Percentiles rank a stretch among this genome's conserved stretches.
phyloP scores from a whole-genome alignment of 2,797 vertebrate species.

The Catostomus latipinnis region DNA sequence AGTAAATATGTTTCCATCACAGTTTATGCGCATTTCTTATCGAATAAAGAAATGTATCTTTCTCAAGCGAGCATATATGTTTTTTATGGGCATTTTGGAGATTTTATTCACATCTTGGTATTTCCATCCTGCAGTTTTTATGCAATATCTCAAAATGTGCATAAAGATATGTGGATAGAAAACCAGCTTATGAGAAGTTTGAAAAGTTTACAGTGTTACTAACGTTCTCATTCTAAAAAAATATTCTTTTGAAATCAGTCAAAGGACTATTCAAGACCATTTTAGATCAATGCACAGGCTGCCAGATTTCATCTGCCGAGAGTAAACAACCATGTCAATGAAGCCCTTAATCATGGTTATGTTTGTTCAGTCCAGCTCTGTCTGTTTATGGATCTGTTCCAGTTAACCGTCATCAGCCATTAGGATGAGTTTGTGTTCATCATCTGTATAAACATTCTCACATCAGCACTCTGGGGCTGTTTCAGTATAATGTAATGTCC shows the following conservation, averaged over 20 bases:
- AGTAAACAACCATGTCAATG: background rate
- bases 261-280: background rate
- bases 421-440: conserved; percentile 9
- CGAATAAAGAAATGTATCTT: no score
- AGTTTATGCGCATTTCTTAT: no score
- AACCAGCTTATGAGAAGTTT: no score
- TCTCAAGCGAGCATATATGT: no score
- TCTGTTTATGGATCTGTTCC: conserved; percentile 26
- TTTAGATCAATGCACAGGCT: background rate
- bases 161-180: no score
- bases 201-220: no score
- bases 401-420: conserved; percentile 30
- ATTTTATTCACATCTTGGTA: no score
- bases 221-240: background rate
- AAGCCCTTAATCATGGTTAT: conserved; percentile 5
- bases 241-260: no score
- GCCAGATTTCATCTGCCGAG: background rate
- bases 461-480: background rate
- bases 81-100: no score
- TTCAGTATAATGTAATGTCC: conserved; percentile 7
- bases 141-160: no score
- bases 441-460: conserved; percentile 3
- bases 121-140: no score
- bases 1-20: no score
- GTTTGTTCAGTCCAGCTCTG: conserved; percentile 37